Base-by-base conservation (phyloP, 2,797 vertebrate genomes). In the Typhlichthys subterraneus region DNA sequence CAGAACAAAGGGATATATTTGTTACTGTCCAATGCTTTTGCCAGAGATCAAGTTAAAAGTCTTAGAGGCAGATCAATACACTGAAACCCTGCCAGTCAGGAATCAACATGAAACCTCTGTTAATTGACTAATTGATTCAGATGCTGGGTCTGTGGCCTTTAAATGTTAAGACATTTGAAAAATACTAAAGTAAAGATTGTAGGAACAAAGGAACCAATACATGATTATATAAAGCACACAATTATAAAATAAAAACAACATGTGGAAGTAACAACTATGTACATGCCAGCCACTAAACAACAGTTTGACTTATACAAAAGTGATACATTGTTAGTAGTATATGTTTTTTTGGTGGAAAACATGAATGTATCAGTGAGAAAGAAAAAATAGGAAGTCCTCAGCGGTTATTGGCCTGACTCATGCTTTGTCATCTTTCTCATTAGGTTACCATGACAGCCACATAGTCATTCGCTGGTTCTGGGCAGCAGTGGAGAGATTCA, bases 381-480 rank as follows among this genome's bases (percentile, higher is more conserved):
- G 23, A 48, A 57, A 45, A 45, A 54, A 49, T 42, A 55, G 4
- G 0, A 59, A 56, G 64, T 38, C 59, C 62, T 42, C 55, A 13
- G 70, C 69, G 77, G 69, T 79, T 74, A 72, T 80, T 78, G 76
- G 58, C 81, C 81, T 84, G 77, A 81, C 74, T 38, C 33, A 38
- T 9, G 33, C 33, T 38, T 38, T 38, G 33, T 38, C 7, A 38
- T 38, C 33, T 38, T 38, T 60, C 56, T 70, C 69, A 50, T 58
- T 84, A 96, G 95, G 95, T 15, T 96, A 96, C 76, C 95, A 96
- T 72, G 95, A 96, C 89, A 95, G 92, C 90, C 95, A 96, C 79
- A 94, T 96, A 53, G 95, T 96, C 57, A 95, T 96, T 75, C 92
- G 95, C 72, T 96, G 95, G 95, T 96, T 96, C 84, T 96, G 95